Base-by-base conservation (phyloP, 2,888 invertebrate genomes). In the Theristus sp. region DNA sequence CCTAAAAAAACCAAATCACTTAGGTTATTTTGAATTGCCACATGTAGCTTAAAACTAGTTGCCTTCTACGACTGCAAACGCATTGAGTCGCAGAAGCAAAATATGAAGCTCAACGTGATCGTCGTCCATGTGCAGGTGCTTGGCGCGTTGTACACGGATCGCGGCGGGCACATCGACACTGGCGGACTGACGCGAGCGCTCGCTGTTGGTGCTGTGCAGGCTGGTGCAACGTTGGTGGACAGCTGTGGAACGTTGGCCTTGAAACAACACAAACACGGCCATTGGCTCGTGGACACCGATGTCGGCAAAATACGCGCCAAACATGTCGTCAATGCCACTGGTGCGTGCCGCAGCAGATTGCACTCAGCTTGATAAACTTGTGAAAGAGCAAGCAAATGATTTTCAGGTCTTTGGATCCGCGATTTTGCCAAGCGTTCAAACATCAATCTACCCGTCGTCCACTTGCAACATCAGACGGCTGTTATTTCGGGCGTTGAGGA, bases 391-490 rank as follows among this genome's bases (percentile, higher is more conserved):
- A n/a, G n/a, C n/a, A n/a, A n/a, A n/a, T n/a, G n/a, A n/a, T n/a
- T n/a, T n/a, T n/a, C 63, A 74, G 78, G 78, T 13, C 75, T 78
- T 64, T 76, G 76, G 75, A 77, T 75, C 1, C 69, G 72, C 54
- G 76, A 78, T 64, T 69, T 78, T n/a, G 76, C 73, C 0, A 65
- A 69, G 53, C 61, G 76, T 62, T 68, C 69, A 2, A 75, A 75
- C 1, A 64, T 74, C 25, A 71, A 74, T 46, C 64, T 77, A 3
- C 77, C 78, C 1, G 65, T 77, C 6, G 73, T 77, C 3, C 75
- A 76, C 27, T 70, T 76, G 1, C 75, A 78, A 61, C 78, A 78
- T 65, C 78, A 78, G 65, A 78, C 76, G 64, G 67, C 76, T 31
- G 69, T 76, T 20, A 75, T 76, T 0, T 66, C 68, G 29, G 64